Evolutionary conservation across 2,888 invertebrate species (phyloP), one percentile per base, ranked within the genome.

Genomic region (Gandaritis pyraliata): DNA sequence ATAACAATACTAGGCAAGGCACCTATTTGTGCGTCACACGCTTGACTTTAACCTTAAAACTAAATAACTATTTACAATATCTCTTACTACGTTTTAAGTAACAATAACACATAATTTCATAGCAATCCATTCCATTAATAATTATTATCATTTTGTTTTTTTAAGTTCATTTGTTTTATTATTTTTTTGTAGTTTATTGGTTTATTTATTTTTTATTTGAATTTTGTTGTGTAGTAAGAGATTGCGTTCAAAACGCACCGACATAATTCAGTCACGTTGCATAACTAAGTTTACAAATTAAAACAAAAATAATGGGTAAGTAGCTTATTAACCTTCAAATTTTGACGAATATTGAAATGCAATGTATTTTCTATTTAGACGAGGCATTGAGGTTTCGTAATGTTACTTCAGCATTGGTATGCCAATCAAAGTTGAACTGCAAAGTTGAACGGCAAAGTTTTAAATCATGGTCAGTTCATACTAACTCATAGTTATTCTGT

Each of bases 201-300:
- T 71, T 68, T 72, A 64, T 60, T 72, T 58, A 16, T 66, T 65
- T 66, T 67, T 72, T 67, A 23, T 53, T 39, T 11, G 1, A 18
- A 64, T 74, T 80, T 76, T 70, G 56, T 64, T 60, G 41, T 60
- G 78, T 77, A 81, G 80, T 81, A 82, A 82, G 79, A 79, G 81
- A 77, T 62, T 66, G 86, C 88, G 87, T 89, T 89, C 83, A 69
- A 65, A 88, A 88, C 87, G 88, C 86, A 74, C 73, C 59, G 67
- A 69, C 69, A 72, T 73, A 53, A 74, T 77, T 86, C 86, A 88
- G 85, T 87, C 87, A 82, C 84, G 80, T 79, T 73, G 29, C 45
- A 39, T 53, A 59, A 23, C 33, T 38, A 67, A 66, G 11, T 10
- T n/a, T 36, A 38, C 11, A 53, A 54, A 54, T 67, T 60, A 64